Conservation (phyloP, 2,888 invertebrate species). For the Heliconius cydno region DNA sequence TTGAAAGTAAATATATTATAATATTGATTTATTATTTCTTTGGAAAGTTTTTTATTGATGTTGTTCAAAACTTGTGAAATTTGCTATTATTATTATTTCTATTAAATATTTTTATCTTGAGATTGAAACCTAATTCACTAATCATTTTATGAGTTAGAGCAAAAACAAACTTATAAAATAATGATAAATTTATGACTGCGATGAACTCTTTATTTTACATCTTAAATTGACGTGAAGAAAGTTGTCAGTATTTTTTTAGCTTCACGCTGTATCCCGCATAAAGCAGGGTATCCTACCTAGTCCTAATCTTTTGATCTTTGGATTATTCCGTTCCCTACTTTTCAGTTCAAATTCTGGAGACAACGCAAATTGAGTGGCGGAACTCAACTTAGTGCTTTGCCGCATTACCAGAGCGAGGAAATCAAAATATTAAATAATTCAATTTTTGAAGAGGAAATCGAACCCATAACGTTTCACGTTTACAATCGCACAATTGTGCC, state of each 20-base stretch:
- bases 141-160: no score
- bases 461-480: neutral
- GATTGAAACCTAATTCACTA: no score
- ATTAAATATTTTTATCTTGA: no score
- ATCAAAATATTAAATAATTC: neutral
- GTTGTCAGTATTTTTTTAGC: no score
- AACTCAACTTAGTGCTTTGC: neutral
- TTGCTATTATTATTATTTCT: neutral
- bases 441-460: no score
- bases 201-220: no score
- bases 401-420: neutral
- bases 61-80: neutral
- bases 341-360: no score
- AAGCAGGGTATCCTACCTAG: neutral
- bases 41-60: constrained; percentile 2
- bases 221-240: no score
- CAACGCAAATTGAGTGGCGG: neutral
- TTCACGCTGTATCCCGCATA: neutral
- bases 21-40: neutral
- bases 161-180: no score
- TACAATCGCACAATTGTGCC: neutral
- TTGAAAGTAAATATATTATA: neutral
- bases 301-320: no score
- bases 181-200: no score
- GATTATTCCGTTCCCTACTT: neutral